Evolutionary conservation across 2,888 invertebrate species (phyloP).

Genomic region (Melanostoma mellinum): DNA sequence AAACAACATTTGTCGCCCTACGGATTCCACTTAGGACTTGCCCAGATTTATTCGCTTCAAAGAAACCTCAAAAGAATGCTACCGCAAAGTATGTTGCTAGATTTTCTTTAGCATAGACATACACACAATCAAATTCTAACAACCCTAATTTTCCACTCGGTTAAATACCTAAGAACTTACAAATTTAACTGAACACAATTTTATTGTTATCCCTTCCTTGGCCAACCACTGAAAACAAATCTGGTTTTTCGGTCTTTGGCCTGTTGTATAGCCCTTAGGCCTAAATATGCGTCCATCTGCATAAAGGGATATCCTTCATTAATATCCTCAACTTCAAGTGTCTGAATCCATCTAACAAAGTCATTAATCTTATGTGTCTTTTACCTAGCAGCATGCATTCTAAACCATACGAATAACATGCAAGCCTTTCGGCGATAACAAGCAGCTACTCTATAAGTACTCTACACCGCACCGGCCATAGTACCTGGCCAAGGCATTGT

Average conservation of each 20-base stretch:
- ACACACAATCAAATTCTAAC: constrained; percentile 14
- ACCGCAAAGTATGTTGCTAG: constrained; percentile 25
- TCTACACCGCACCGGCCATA: not conserved
- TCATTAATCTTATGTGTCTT: constrained; percentile 66
- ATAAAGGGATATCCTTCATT: constrained; percentile 71
- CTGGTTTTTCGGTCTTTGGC: constrained; percentile 18
- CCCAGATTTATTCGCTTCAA: constrained; percentile 15
- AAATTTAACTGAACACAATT: constrained; percentile 64
- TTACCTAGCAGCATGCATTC: constrained; percentile 49
- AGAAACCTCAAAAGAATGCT: constrained; percentile 32
- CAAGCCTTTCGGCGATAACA: constrained; percentile 34
- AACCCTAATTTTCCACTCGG: constrained; percentile 46
- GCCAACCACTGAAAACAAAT: constrained; percentile 57
- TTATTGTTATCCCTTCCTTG: constrained; percentile 57
- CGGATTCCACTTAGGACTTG: constrained; percentile 1
- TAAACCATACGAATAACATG: constrained; percentile 49
- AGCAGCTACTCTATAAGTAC: not conserved
- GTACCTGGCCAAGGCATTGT: constrained; percentile 29
- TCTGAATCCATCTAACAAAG: constrained; percentile 65
- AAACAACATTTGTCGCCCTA: not conserved
- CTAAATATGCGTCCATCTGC: constrained; percentile 64
- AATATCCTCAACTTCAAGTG: constrained; percentile 67
- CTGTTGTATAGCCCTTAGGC: constrained; percentile 8
- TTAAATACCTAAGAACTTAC: constrained; percentile 45
- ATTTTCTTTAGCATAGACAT: not conserved